Evolutionary conservation across 2,888 invertebrate genomes (phyloP), one percentile per base, ranked within the genome.

Genomic region (Meandrusa payeni): DNA sequence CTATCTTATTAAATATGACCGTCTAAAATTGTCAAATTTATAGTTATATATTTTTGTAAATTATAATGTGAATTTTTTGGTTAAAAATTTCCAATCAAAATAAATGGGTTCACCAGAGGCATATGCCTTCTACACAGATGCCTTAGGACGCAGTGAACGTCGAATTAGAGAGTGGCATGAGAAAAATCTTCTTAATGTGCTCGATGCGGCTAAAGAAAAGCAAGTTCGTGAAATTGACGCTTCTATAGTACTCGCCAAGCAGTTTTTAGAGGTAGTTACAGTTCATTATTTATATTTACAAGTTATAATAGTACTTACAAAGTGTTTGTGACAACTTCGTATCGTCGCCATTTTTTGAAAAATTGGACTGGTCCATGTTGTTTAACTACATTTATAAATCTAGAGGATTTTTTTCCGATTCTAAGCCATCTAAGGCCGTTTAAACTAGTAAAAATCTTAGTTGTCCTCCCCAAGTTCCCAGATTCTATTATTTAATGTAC

Each of bases 141-240:
- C 72, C 0, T 52, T 55, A 47, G 50, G 50, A 0, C 62, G 45
- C 5, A 48, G 76, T 0, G 54, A 47, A 5, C 61, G 69, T 0
- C 67, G 81, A 3, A 69, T 69, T 32, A 62, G 64, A 12, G 13
- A 52, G 5, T 87, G 86, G 86, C 78, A 74, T 57, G 66, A 76
- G 17, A 52, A 62, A 2, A 64, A 79, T 41, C 51, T 87, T 34
- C 50, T 75, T 52, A 57, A 59, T 2, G 76, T 76, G 0, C 54
- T 85, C n/a, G 50, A 67, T 1, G 60, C 55, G 0, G 65, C 64
- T 4, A 87, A 85, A 49, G 81, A 82, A 39, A 74, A 69, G n/a
- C 70, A 68, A 32, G 73, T 57, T 2, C 61, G 81, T 2, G 78
- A 75, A 10, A 65, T 83, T 5, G 83, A 83, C 41, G 54, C 53